Evolutionary conservation across 2,888 invertebrate genomes (phyloP).

Genomic region (Darwinula stevensoni): DNA sequence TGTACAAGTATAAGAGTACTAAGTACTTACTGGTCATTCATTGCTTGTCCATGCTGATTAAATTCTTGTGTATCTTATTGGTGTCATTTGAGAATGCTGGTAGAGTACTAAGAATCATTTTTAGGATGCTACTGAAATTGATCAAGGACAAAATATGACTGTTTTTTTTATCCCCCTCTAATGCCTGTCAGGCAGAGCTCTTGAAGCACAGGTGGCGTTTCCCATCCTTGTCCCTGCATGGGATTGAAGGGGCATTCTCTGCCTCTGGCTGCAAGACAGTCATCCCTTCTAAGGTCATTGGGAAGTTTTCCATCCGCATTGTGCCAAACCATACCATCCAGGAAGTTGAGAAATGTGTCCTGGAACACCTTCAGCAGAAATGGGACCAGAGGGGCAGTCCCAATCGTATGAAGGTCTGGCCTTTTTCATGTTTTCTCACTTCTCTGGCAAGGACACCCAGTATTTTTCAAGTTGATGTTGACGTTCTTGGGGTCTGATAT

Average conservation of each 20-base stretch:
- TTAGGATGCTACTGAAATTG: too few species aligned
- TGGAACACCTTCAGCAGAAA: conserved; percentile 36
- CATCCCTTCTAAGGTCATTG: conserved; percentile 67
- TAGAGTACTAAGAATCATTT: too few species aligned
- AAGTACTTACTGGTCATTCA: too few species aligned
- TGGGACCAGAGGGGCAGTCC: conserved; percentile 54
- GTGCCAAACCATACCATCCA: conserved; percentile 80
- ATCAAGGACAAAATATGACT: too few species aligned
- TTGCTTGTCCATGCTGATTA: too few species aligned
- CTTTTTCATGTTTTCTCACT: conserved; percentile 3
- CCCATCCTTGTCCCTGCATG: conserved; percentile 76
- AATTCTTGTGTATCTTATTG: too few species aligned
- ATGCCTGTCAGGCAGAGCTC: conserved; percentile 26
- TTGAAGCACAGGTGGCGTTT: conserved; percentile 87
- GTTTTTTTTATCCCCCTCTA: background rate
- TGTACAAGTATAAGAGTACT: too few species aligned
- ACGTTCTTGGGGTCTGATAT: background rate
- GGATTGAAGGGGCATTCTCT: conserved; percentile 77
- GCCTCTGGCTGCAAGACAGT: conserved; percentile 85
- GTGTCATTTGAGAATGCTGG: too few species aligned
- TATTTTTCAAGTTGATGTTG: conserved; percentile 1
- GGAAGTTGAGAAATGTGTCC: conserved; percentile 47
- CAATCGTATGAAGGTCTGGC: conserved; percentile 41
- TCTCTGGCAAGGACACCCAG: background rate
- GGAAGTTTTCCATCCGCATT: conserved; percentile 85